Evolutionary conservation across 2,888 invertebrate species (phyloP).

Genomic region (Bellardia bayeri): DNA sequence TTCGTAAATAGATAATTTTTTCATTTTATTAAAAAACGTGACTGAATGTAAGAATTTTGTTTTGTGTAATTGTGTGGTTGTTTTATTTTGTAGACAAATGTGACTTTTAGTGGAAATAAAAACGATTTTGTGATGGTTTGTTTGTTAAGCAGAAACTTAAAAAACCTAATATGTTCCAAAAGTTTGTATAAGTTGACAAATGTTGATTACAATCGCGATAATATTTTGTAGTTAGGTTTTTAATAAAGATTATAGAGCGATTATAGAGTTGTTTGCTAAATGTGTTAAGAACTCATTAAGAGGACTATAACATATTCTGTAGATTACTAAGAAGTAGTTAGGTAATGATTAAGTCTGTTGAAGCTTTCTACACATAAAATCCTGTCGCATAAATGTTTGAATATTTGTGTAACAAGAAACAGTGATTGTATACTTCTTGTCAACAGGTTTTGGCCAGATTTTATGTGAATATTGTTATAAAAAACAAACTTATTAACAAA

Average conservation of each 20-base stretch:
- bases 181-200: not conserved
- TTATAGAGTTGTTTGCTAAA: too few species aligned
- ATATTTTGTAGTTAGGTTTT: not conserved
- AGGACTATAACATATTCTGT: too few species aligned
- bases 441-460: too few species aligned
- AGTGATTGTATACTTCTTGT: too few species aligned
- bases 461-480: too few species aligned
- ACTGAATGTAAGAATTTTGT: conserved; percentile 56
- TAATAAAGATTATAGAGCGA: not conserved
- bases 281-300: too few species aligned
- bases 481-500: too few species aligned
- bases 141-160: not conserved
- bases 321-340: too few species aligned
- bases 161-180: not conserved
- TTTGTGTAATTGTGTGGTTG: conserved; percentile 17
- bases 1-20: conserved; percentile 17
- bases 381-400: too few species aligned
- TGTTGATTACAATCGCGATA: not conserved
- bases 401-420: too few species aligned
- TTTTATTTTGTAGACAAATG: conserved; percentile 36
- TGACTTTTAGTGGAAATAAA: conserved; percentile 48
- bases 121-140: not conserved
- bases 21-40: conserved; percentile 58
- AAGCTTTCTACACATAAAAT: too few species aligned
- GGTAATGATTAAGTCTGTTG: too few species aligned